These are phyloP conservation scores for Parnassius mnemosyne DNA, from an alignment of 2,888 invertebrate genomes.

Conservation along the genomic window DNA sequence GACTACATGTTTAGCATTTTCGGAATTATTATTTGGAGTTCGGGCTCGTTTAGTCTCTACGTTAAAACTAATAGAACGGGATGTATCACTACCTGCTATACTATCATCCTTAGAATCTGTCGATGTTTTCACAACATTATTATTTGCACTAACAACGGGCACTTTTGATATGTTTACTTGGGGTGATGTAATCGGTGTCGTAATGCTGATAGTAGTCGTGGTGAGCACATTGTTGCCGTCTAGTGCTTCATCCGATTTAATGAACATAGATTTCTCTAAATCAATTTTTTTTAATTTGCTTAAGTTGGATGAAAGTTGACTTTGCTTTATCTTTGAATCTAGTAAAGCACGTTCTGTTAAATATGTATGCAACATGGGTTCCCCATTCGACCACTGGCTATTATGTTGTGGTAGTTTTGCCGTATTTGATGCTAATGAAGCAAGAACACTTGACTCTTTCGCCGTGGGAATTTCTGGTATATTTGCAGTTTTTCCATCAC, in stretches of 20 bases:
- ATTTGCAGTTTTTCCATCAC: conserved; percentile 57
- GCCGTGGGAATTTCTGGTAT: conserved; percentile 81
- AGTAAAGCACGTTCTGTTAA: conserved; percentile 86
- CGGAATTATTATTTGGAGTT: conserved; percentile 56
- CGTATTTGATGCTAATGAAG: conserved; percentile 83
- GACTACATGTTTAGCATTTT: conserved; percentile 83
- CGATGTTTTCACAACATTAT: conserved; percentile 35
- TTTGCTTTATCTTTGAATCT: conserved; percentile 86
- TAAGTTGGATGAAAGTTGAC: conserved; percentile 71
- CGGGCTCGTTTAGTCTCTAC: conserved; percentile 50
- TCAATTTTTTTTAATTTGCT: conserved; percentile 64
- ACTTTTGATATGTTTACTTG: conserved; percentile 35
- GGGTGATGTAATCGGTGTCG: conserved; percentile 19
- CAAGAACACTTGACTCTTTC: conserved; percentile 82
- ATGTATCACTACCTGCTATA: conserved; percentile 36
- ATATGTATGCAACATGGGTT: conserved; percentile 86
- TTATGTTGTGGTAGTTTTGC: conserved; percentile 81
- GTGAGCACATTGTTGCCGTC: conserved; percentile 33
- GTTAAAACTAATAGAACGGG: conserved; percentile 31
- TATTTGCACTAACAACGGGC: conserved; percentile 37
- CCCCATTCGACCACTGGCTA: conserved; percentile 80
- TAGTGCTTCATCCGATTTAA: conserved; percentile 43
- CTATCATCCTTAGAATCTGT: conserved; percentile 46
- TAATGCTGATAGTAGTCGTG: conserved; percentile 30
- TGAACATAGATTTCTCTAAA: conserved; percentile 50